Conservation (phyloP, 2,113 vertebrate genomes). For the Ptilorrhoa leucosticta region DNA sequence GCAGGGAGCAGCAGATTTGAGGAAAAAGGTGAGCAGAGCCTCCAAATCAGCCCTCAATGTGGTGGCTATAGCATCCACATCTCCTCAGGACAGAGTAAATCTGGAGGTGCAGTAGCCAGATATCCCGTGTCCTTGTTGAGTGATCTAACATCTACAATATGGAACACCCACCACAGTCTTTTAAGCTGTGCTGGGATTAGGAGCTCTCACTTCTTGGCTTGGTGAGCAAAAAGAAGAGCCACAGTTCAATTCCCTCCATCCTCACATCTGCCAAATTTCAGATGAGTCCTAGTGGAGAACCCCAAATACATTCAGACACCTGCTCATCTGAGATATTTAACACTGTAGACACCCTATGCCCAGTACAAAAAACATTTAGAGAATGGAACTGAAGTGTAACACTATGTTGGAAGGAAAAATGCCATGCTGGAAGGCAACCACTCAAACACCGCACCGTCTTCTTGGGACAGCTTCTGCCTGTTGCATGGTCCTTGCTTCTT, state of each 20-base stretch:
- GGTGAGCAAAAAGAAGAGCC: background rate
- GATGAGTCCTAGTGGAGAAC: background rate
- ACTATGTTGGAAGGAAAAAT: background rate
- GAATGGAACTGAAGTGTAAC: background rate
- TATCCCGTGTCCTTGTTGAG: background rate
- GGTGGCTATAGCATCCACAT: background rate
- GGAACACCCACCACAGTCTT: background rate
- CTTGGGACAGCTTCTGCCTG: background rate
- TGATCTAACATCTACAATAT: background rate
- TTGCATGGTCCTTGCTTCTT: background rate
- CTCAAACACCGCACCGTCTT: background rate
- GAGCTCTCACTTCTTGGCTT: background rate
- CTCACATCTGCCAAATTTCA: background rate
- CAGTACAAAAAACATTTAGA: background rate
- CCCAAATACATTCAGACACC: background rate
- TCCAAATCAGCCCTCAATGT: background rate
- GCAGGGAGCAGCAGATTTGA: background rate
- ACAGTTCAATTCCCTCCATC: background rate
- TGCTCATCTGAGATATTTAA: background rate
- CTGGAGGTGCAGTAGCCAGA: background rate
- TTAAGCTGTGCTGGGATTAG: background rate
- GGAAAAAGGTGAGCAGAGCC: background rate
- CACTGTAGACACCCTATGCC: fast-evolving
- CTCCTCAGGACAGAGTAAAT: background rate
- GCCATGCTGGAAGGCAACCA: background rate